Conservation (phyloP, 2,113 vertebrate species). For the Psophia crepitans region DNA sequence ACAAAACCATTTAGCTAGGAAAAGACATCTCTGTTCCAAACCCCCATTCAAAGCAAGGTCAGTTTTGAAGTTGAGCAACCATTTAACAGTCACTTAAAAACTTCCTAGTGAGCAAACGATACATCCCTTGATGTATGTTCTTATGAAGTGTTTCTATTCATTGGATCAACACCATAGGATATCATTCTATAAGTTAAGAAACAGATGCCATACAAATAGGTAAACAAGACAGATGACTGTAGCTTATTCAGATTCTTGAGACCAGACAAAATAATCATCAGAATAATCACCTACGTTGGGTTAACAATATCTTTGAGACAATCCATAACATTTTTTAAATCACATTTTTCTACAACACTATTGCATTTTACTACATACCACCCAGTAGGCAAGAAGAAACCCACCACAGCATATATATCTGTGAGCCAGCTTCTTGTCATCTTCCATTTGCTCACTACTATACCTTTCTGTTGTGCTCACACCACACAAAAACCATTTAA, state of each 20-base stretch:
- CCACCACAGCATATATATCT: background rate
- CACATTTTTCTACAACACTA: background rate
- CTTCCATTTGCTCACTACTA: background rate
- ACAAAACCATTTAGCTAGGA: background rate
- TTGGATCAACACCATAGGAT: background rate
- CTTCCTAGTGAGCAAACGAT: background rate
- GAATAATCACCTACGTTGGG: rapidly evolving
- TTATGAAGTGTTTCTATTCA: background rate
- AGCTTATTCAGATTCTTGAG: background rate
- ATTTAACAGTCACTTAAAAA: background rate
- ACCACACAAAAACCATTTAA: background rate
- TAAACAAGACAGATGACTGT: background rate
- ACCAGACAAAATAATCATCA: background rate
- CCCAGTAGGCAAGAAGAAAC: background rate
- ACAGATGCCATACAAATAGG: background rate
- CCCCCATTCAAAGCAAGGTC: background rate
- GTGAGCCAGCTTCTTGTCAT: background rate
- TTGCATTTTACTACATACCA: background rate
- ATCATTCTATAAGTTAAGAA: background rate
- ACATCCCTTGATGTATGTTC: background rate
- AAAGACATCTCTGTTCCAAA: background rate
- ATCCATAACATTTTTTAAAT: background rate
- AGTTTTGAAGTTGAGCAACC: background rate
- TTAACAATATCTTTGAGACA: background rate
- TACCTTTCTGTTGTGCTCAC: background rate